phyloP scores from a whole-genome alignment of 2,113 vertebrate genomes.

The Oenanthe oenanthe region DNA sequence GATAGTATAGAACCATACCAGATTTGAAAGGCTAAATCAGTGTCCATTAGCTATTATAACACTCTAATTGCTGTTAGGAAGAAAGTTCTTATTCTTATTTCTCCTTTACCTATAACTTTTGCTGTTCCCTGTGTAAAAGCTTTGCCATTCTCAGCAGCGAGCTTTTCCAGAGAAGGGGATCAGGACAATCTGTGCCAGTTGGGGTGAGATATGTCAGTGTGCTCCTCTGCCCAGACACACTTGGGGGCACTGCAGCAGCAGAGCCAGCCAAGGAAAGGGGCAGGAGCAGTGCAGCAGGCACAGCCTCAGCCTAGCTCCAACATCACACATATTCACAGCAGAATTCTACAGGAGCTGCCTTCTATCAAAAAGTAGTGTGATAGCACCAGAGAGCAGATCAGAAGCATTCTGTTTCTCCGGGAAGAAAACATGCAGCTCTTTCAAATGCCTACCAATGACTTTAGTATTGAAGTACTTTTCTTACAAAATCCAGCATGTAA shows the following conservation, averaged over 20 bases:
- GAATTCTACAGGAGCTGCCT: background rate
- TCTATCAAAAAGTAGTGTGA: background rate
- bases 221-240: background rate
- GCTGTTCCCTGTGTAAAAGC: background rate
- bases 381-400: background rate
- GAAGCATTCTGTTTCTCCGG: background rate
- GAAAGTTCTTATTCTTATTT: background rate
- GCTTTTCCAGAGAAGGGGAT: background rate
- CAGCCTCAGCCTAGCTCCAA: background rate
- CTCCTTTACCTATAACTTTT: background rate
- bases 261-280: background rate
- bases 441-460: background rate
- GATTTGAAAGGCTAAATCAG: background rate
- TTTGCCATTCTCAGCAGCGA: background rate
- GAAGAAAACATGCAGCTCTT: background rate
- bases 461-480: background rate
- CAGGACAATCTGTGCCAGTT: background rate
- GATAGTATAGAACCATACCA: background rate
- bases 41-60: background rate
- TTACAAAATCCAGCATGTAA: background rate
- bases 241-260: accelerated
- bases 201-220: background rate
- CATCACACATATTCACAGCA: accelerated
- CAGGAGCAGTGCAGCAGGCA: background rate
- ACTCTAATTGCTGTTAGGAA: background rate